A percentile compares a stretch with the other conserved stretches of the same genome.
These are phyloP conservation scores for Cryptus armator DNA, from an alignment of 2,888 invertebrate species.

Conservation along the genomic window DNA sequence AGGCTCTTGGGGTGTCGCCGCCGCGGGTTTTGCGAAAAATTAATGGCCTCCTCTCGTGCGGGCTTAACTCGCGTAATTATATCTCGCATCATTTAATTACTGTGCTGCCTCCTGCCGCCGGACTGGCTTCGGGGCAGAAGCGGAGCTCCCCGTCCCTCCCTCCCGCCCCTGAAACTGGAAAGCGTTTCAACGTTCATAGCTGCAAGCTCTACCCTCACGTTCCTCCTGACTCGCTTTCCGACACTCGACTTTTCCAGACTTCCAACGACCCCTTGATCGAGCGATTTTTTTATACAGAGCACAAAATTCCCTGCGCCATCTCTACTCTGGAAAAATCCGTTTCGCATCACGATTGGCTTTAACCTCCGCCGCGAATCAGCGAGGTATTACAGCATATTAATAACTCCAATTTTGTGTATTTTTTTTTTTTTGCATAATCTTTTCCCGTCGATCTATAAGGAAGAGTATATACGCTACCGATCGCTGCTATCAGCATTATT, in stretches of 20 bases:
- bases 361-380: constrained; percentile 15
- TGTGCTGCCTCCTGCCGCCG: constrained; percentile 44
- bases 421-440: constrained; percentile 13
- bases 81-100: constrained; percentile 79
- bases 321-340: constrained; percentile 25
- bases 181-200: constrained; percentile 34
- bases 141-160: not conserved
- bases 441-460: constrained; percentile 2
- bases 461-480: not conserved
- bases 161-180: constrained; percentile 25
- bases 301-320: constrained; percentile 7
- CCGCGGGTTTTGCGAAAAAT: constrained; percentile 68
- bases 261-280: constrained; percentile 33
- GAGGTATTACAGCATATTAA: constrained; percentile 44
- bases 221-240: not conserved
- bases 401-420: constrained; percentile 18
- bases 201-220: constrained; percentile 1
- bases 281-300: constrained; percentile 24
- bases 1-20: constrained; percentile 37
- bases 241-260: constrained; percentile 14
- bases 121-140: constrained; percentile 25
- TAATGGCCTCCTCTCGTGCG: constrained; percentile 67
- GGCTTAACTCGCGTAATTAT: constrained; percentile 75
- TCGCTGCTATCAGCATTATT: constrained; percentile 57
- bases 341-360: not conserved